phyloP scores from a whole-genome alignment of 2,113 vertebrate species.

The Eolophus roseicapilla region DNA sequence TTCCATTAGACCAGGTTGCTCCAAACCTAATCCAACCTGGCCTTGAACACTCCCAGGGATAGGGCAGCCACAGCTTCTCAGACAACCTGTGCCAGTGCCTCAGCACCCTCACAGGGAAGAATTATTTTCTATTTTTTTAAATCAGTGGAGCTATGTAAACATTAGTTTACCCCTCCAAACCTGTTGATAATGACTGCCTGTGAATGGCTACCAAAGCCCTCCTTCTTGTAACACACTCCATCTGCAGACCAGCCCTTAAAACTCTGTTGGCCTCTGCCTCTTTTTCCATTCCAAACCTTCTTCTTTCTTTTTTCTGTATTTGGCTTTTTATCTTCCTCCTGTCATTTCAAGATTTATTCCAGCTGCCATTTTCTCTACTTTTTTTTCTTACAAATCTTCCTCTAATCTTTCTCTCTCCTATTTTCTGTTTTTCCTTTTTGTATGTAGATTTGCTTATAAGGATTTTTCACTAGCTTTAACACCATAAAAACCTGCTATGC shows the following conservation, averaged over 20 bases:
- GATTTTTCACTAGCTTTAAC: not conserved
- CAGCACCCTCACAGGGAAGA: not conserved
- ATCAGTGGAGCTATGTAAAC: not conserved
- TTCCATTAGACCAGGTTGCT: not conserved
- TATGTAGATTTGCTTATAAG: not conserved
- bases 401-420: not conserved
- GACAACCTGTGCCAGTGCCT: not conserved
- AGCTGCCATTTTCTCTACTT: not conserved
- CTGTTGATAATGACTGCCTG: not conserved
- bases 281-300: not conserved
- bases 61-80: not conserved
- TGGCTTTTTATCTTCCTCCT: not conserved
- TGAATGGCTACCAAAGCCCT: not conserved
- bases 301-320: not conserved
- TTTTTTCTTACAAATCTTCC: not conserved
- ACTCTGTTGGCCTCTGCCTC: not conserved
- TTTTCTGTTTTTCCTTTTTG: not conserved
- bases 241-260: not conserved
- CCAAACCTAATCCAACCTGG: not conserved
- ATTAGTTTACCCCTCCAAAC: not conserved
- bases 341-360: not conserved
- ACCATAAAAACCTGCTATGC: not conserved
- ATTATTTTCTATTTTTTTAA: not conserved
- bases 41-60: not conserved
- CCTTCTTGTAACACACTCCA: not conserved